Evolutionary conservation across 2,113 vertebrate genomes (phyloP).

Genomic region (Syngnathus scovelli): DNA sequence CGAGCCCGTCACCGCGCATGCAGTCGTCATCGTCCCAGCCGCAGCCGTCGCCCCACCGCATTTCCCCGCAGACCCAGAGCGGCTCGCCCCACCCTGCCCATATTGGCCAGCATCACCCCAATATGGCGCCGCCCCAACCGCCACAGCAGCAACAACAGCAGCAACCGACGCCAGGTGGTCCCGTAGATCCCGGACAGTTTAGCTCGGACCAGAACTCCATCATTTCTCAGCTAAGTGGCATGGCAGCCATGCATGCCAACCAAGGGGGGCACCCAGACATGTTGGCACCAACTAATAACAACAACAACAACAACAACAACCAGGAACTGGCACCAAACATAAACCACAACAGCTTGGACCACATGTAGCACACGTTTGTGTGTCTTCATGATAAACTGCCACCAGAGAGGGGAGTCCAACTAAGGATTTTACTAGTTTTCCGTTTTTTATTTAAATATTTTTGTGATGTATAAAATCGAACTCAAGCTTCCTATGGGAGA

Average conservation of each 20-base stretch:
- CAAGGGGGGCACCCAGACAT: constrained; percentile 81
- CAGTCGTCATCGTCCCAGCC: constrained; percentile 81
- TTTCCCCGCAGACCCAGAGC: constrained; percentile 87
- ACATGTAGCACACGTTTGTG: constrained; percentile 79
- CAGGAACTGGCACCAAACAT: constrained; percentile 87
- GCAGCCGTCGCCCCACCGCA: constrained; percentile 93
- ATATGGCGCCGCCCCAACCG: constrained; percentile 77
- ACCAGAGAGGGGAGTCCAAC: constrained; percentile 34
- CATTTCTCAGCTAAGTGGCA: constrained; percentile 89
- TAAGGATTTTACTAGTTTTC: constrained; percentile 58
- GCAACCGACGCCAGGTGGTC: constrained; percentile 75
- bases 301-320: constrained; percentile 80
- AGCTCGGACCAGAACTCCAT: constrained; percentile 76
- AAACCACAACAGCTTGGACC: constrained; percentile 90
- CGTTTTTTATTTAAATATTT: constrained; percentile 79
- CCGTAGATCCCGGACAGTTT: constrained; percentile 67
- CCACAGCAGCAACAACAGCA: constrained; percentile 26
- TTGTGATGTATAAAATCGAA: constrained; percentile 75
- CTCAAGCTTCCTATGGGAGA: constrained; percentile 82
- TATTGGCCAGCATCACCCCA: constrained; percentile 68
- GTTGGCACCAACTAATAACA: constrained; percentile 68
- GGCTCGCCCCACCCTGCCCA: constrained; percentile 86
- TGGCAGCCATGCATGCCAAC: constrained; percentile 86
- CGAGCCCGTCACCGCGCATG: constrained; percentile 95
- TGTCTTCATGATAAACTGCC: constrained; percentile 47